phyloP scores from a whole-genome alignment of 2,113 vertebrate species.

The Onychostruthus taczanowskii region DNA sequence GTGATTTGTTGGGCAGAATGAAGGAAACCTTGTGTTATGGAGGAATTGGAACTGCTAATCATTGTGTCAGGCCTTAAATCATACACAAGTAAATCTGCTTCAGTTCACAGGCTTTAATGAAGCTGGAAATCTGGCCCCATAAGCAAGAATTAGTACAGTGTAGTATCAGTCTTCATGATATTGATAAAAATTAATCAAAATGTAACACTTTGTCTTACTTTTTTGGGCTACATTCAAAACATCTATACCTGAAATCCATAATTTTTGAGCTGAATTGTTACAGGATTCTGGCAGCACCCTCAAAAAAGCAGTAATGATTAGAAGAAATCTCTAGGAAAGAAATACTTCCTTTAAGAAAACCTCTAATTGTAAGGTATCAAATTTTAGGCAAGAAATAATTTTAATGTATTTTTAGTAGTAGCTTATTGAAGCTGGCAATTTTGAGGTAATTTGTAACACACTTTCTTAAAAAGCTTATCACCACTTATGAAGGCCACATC shows the following conservation, averaged over 20 bases:
- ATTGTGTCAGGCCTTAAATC: not conserved
- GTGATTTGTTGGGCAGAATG: not conserved
- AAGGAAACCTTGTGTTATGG: not conserved
- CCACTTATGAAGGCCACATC: not conserved
- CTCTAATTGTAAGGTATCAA: not conserved
- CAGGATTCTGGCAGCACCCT: not conserved
- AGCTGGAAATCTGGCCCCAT: not conserved
- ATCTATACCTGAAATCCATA: not conserved
- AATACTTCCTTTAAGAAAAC: not conserved
- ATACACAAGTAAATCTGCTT: not conserved
- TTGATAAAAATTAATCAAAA: not conserved
- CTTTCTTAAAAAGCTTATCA: not conserved
- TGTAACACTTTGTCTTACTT: not conserved
- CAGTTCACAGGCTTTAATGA: not conserved
- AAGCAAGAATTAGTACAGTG: not conserved
- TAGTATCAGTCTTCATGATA: not conserved
- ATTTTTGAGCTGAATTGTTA: not conserved
- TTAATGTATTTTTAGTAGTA: not conserved
- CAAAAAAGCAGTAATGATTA: not conserved
- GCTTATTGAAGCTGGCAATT: not conserved
- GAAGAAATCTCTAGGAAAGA: not conserved
- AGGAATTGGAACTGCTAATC: not conserved
- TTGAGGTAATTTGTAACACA: not conserved
- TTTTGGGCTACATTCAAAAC: not conserved
- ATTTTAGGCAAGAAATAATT: not conserved